Base-by-base conservation (phyloP, 1,140 invertebrate species). In the Drosophila punjabiensis region DNA sequence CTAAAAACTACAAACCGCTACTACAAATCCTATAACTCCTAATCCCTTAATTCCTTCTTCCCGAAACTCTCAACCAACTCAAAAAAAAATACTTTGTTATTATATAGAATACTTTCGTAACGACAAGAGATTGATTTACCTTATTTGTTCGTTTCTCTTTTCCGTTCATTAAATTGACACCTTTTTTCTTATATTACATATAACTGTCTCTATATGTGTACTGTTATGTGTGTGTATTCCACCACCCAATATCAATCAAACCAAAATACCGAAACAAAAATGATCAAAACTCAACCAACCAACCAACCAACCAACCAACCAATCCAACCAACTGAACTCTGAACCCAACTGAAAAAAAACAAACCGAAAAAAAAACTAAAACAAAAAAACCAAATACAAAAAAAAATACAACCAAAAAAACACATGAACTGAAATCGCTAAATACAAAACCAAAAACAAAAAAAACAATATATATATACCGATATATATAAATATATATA, bases 161-260 rank as follows among this genome's bases (percentile, higher is more conserved):
- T 88, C 76, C 86, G 70, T 90, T 88, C 65, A 85, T 73, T 76
- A 62, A 66, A 89, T 88, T 85, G 64, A 14, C 71, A 75, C 58
- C 63, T 85, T 81, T 65, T 80, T 73, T 67, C 77, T 87, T 88
- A 58, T 81, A 58, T 55, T 55, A 84, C 85, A 88, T 84, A 84
- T 84, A 88, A 89, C 85, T 88, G 85, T 88, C 81, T 88, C 81
- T 81, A 83, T 83, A 71, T 83, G 68, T 87, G 84, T 87, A 87
- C 83, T 70, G 71, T 87, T 87, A 87, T 87, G 76, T 87, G 84
- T 87, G 84, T 88, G 79, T 87, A 87, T 84, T 89, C 70, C 81
- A 89, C 76, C 70, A 82, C 73, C 81, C 81, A 81, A 88, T 73
- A 88, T 73, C 74, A 88, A 87, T 74, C 41, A 73, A 76, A 78